These are phyloP conservation scores for Bicyclus anynana DNA, from an alignment of 1,140 invertebrate genomes.

Conservation along the genomic window DNA sequence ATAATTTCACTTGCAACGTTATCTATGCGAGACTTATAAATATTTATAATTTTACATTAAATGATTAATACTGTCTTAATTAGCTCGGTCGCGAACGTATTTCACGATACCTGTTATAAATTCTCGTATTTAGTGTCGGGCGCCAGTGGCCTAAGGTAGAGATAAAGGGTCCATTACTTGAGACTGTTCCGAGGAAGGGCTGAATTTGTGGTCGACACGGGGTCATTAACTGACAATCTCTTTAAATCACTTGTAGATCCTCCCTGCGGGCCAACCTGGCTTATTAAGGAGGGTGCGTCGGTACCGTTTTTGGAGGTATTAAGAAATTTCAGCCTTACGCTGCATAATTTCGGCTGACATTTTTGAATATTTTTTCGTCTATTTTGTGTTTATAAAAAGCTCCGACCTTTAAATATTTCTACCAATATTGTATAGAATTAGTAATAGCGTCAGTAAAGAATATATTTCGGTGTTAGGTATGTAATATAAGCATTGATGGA, in stretches of 20 bases:
- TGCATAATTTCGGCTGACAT: slow-evolving; percentile 1
- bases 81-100: slow-evolving; percentile 4
- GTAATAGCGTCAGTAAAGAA: no score
- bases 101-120: slow-evolving; percentile 17
- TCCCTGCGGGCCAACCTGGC: slow-evolving; percentile 46
- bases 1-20: neutral
- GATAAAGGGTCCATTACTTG: slow-evolving; percentile 50
- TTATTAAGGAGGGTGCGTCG: slow-evolving; percentile 60
- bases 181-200: slow-evolving; percentile 55
- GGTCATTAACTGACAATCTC: slow-evolving; percentile 74
- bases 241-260: slow-evolving; percentile 73
- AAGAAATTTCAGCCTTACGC: slow-evolving; percentile 53
- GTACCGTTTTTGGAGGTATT: slow-evolving; percentile 44
- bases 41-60: slow-evolving; percentile 3
- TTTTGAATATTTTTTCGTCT: neutral
- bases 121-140: slow-evolving; percentile 35
- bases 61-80: slow-evolving; percentile 22
- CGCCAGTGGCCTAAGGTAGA: slow-evolving; percentile 33
- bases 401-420: neutral
- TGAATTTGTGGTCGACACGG: slow-evolving; percentile 63
- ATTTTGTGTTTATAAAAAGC: neutral
- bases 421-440: no score
- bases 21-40: slow-evolving; percentile 2
- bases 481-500: no score
- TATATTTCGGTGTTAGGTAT: no score